Percentiles rank a stretch among this genome's conserved stretches.
Evolutionary conservation across 2,888 invertebrate genomes (phyloP).

Genomic region (Scaptomyza cyrtandrae): DNA sequence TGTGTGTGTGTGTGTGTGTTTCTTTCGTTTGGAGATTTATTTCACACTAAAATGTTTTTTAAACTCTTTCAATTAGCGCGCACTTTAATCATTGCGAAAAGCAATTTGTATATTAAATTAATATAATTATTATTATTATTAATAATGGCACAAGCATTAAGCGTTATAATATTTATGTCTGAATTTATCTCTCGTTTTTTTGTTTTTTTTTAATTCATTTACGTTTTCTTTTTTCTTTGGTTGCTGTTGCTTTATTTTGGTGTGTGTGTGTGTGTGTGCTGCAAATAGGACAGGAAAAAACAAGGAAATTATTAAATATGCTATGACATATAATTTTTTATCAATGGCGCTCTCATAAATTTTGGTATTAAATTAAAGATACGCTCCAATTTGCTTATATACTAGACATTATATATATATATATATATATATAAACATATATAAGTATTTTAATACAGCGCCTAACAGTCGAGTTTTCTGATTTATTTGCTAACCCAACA

Average conservation of each 20-base stretch:
- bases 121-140: conserved; percentile 19
- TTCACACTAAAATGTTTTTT: conserved; percentile 12
- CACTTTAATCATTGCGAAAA: conserved; percentile 26
- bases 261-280: conserved; percentile 34
- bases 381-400: conserved; percentile 39
- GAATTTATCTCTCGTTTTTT: no score
- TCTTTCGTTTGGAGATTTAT: conserved; percentile 14
- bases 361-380: conserved; percentile 44
- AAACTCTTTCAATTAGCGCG: conserved; percentile 36
- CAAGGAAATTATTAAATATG: conserved; percentile 40
- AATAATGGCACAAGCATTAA: conserved; percentile 32
- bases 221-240: neutral
- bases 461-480: conserved; percentile 45
- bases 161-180: conserved; percentile 26
- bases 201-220: conserved; percentile 47
- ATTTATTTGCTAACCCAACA: conserved; percentile 45
- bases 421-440: neutral
- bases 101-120: neutral
- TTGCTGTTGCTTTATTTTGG: conserved; percentile 1
- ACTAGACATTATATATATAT: neutral
- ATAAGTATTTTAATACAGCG: conserved; percentile 44
- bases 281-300: conserved; percentile 43
- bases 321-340: conserved; percentile 33
- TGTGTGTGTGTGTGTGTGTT: neutral
- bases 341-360: conserved; percentile 47